Evolutionary conservation across 2,797 vertebrate genomes (phyloP), one percentile per base, ranked within the genome.

Genomic region (Urophycis tenuis): DNA sequence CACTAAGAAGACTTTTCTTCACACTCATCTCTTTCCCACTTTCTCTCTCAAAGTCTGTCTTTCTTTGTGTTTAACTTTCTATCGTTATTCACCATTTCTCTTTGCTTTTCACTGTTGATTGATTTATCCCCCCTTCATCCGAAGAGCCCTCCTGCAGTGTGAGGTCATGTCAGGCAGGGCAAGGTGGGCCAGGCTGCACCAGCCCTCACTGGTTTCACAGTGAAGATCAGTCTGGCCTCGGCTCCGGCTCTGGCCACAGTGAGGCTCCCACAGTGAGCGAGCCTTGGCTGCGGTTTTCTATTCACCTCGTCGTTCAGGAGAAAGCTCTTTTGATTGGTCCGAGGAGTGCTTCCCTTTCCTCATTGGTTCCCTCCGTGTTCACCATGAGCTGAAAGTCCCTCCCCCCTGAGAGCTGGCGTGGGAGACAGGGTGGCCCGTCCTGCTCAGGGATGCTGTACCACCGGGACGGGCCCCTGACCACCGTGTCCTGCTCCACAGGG

Each of bases 401-500:
- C 53, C 53, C 53, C n/a, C n/a, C n/a, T n/a, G n/a, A n/a, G n/a
- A n/a, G n/a, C n/a, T n/a, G n/a, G n/a, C n/a, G 35, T 36, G 10
- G 10, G 35, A 12, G 17, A 17, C 22, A 49, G 22, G 45, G 17
- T 22, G 11, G 39, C 11, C 39, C 41, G 19, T 45, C 41, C 19
- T n/a, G 19, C 53, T 64, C 53, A 64, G 11, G n/a, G 53, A 64
- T 29, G 53, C 10, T 64, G n/a, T 9, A 15, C 9, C 8, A 19
- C 22, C 25, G 22, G 53, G n/a, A n/a, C n/a, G n/a, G n/a, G n/a
- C 53, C 4, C 53, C 39, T 1, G 25, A 19, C 69, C 29, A 25
- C 41, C 83, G 86, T 89, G 85, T 78, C 87, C 89, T 87, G 87
- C 77, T 41, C 77, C 34, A 78, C 91, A 98, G 97, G 95, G 82